Base-by-base conservation (phyloP, 64 coral and sea anemone genomes). In the Actinia equina region DNA sequence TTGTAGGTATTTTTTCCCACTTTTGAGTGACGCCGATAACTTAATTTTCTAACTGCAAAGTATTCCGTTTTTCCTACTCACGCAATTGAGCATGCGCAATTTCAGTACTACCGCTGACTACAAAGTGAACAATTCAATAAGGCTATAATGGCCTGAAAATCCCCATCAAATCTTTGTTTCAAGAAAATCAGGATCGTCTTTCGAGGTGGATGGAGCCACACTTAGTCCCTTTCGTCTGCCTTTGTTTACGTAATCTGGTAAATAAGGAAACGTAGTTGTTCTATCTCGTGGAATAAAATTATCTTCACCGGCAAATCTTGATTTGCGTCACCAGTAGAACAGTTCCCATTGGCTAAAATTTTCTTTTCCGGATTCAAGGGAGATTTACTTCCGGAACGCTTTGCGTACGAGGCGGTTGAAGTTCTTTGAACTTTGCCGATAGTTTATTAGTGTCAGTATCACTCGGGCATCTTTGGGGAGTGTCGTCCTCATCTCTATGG, bases 81-180 rank as follows among this genome's bases (percentile, higher is more conserved):
- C 69, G 55, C 22, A 3, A 74, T 41, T 30, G 13, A 41, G 26
- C 69, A 74, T 42, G 69, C 69, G 8, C 69, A 26, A 74, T 30
- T 41, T 74, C n/a, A 2, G 69, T n/a, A 74, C 10, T 12, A 74
- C 26, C n/a, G 69, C 69, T 74, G n/a, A 26, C 69, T 69, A 23
- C 19, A 27, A 26, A 74, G 25, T 27, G 26, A 74, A 8, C 7
- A 4, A 25, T 69, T 69, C 19, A 69, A 22, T 69, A 3, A 5
- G 9, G 19, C 63, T 9, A 8, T 20, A 69, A 23, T 23, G 23
- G 25, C 26, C 25, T 65, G 22, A 13, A 74, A 55, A 77, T 27
- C 16, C 14, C 7, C 65, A 52, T 74, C 84, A 91, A 86, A 92
- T 92, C 46, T 92, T 92, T 22, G 90, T 92, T 87, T 92, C 90